phyloP scores from a whole-genome alignment of 2,113 vertebrate genomes.

The Myrmecobius fasciatus region DNA sequence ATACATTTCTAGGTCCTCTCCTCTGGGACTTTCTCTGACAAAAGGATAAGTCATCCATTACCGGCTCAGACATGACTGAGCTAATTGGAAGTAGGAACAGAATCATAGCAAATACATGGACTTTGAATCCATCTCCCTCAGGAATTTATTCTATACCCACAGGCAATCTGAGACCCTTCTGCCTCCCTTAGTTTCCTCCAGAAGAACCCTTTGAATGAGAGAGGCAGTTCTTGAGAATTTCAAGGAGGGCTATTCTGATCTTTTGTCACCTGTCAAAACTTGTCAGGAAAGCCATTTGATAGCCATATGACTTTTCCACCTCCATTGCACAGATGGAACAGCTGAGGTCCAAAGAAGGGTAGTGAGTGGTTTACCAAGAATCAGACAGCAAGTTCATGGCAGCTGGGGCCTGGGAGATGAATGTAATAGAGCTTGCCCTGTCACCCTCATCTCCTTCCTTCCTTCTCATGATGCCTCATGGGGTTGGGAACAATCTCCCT shows the following conservation, averaged over 20 bases:
- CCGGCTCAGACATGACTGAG: not conserved
- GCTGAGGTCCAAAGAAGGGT: not conserved
- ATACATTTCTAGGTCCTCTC: not conserved
- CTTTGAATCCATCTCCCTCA: not conserved
- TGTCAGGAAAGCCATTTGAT: not conserved
- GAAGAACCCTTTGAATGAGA: not conserved
- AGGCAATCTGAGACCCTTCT: not conserved
- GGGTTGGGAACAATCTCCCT: not conserved
- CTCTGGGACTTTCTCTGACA: not conserved
- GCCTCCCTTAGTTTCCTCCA: constrained; percentile 16
- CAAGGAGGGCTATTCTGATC: not conserved
- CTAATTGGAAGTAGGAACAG: not conserved
- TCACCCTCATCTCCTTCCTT: not conserved
- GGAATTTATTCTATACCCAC: not conserved
- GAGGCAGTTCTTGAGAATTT: not conserved
- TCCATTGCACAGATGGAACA: not conserved
- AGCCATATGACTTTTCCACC: not conserved
- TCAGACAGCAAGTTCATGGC: not conserved
- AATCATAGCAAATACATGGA: not conserved
- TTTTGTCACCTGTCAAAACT: not conserved
- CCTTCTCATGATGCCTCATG: not conserved
- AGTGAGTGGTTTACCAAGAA: not conserved
- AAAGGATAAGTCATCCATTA: not conserved
- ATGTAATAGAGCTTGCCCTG: not conserved
- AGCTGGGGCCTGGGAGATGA: not conserved